Conservation (phyloP, 2,113 vertebrate species). For the Glaucidium brasilianum region DNA sequence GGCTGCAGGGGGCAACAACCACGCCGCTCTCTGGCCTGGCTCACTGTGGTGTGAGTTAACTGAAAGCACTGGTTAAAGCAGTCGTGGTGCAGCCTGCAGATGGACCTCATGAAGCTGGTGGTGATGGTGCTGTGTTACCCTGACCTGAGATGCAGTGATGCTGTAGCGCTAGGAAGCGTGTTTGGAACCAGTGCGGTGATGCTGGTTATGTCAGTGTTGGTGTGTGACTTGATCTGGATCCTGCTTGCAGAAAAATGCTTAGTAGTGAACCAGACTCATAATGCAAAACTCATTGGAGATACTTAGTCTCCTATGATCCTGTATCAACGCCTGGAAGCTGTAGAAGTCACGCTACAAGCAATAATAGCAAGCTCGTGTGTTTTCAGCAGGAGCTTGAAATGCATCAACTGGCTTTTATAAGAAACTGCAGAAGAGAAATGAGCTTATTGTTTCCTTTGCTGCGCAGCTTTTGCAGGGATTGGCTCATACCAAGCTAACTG, state of each 20-base stretch:
- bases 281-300: background rate
- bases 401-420: background rate
- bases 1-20: background rate
- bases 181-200: background rate
- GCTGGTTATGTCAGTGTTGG: background rate
- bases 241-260: background rate
- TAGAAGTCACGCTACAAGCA: background rate
- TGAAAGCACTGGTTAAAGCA: background rate
- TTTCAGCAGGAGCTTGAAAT: background rate
- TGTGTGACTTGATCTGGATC: background rate
- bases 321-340: background rate
- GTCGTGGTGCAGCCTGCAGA: background rate
- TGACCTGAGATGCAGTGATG: background rate
- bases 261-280: background rate
- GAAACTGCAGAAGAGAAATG: background rate
- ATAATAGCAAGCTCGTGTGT: background rate
- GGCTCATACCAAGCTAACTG: background rate
- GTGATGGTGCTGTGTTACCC: background rate
- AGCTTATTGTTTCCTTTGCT: background rate
- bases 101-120: background rate
- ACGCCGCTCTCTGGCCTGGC: accelerated
- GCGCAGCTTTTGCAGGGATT: background rate
- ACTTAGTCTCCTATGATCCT: background rate
- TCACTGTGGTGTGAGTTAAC: background rate
- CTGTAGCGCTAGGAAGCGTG: accelerated